Percentiles rank a stretch among this genome's conserved stretches.
phyloP scores from a whole-genome alignment of 37 sponge, comb jelly and placozoan species.

The Amphimedon queenslandica region DNA sequence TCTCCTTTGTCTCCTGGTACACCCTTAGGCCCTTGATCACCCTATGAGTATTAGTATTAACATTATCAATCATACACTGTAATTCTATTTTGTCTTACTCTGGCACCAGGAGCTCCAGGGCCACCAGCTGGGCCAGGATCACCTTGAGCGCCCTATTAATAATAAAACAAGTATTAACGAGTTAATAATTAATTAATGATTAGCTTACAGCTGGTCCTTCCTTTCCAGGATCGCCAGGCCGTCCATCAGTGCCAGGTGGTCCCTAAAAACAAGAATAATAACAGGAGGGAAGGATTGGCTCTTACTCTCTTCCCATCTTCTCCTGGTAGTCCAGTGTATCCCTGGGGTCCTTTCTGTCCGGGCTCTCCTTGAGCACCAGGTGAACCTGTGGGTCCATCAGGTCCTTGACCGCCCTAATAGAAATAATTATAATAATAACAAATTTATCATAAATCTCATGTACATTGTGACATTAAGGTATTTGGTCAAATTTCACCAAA shows the following conservation, averaged over 20 bases:
- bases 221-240: not conserved
- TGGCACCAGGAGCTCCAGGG: conserved; percentile 32
- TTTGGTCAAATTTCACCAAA: no score
- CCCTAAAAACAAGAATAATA: conserved; percentile 8
- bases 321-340: conserved; percentile 48
- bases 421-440: no score
- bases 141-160: conserved; percentile 26
- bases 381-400: conserved; percentile 34
- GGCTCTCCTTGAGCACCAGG: conserved; percentile 32
- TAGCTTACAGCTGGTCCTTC: not conserved
- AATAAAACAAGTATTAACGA: not conserved
- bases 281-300: no score
- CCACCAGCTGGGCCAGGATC: conserved; percentile 45
- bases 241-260: conserved; percentile 23
- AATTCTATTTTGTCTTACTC: conserved; percentile 22
- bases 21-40: conserved; percentile 35
- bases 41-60: conserved; percentile 14
- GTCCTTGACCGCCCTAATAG: conserved; percentile 12
- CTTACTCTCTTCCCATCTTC: conserved; percentile 44
- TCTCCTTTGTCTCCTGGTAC: conserved; percentile 53
- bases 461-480: no score
- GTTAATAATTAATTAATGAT: not conserved
- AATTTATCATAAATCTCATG: not conserved
- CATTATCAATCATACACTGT: not conserved
- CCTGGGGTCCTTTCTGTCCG: conserved; percentile 46